Evolutionary conservation across 2,113 vertebrate species (phyloP), one percentile per base, ranked within the genome.

Genomic region (Tetrao urogallus): DNA sequence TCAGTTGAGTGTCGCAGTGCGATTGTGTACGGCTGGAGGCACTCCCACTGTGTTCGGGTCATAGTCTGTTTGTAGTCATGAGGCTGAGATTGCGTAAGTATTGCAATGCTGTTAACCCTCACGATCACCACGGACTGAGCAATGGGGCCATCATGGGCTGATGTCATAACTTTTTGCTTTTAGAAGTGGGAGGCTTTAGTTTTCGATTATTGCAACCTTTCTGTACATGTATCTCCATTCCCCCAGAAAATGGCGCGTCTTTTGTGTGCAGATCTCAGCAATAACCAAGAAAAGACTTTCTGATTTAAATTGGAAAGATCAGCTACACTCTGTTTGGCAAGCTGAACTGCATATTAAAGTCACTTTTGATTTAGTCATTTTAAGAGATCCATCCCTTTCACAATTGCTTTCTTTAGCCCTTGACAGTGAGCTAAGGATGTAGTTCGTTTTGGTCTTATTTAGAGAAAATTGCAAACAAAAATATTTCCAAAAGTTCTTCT

Each of bases 201-300:
- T 97, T 92, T 89, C 60, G 89, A n/a, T 81, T 73, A 67, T 95
- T 96, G 94, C 82, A 95, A 10, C 52, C 43, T 61, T 93, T 93
- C 65, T 30, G 27, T 67, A 60, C 0, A 3, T 30, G 52, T 27
- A 40, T 93, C 56, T 71, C 71, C 40, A 52, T 52, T 89, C 24
- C 60, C 79, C 92, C 48, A 75, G 67, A 94, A 95, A 95, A 87
- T 1, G 21, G 8, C 32, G 16, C 57, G 57, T 32, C 86, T 95
- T 91, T 89, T 96, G 88, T 77, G 56, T 85, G 95, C 94, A 82
- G 52, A 92, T 89, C 71, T 96, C 86, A 97, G 75, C 72, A 96
- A 65, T 72, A 94, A 89, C n/a, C 43, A 89, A 83, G 50, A 66
- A 82, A 91, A 69, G 34, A 76, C 28, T 91, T 94, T 84, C 93